These are phyloP conservation scores for Propithecus perrieri DNA, from an alignment of 2,797 vertebrate species.

Conservation along the genomic window DNA sequence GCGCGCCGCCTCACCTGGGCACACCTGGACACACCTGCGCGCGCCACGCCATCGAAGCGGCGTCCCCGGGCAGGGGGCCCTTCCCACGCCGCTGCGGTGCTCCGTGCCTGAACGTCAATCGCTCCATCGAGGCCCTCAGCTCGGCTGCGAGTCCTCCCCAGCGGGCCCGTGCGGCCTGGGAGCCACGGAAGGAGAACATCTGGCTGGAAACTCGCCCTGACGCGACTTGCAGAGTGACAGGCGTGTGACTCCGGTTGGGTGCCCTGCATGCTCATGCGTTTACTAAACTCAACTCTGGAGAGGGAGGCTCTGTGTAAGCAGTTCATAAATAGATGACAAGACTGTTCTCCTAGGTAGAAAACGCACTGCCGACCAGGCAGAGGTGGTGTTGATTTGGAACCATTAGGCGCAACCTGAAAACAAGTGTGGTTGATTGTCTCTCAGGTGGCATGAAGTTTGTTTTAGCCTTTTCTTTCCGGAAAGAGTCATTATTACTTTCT, in stretches of 20 bases:
- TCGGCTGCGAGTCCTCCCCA: constrained; percentile 77
- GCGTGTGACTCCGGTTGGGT: neutral
- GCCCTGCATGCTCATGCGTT: fast-evolving
- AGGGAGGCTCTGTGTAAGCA: neutral
- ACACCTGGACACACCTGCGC: too few species aligned
- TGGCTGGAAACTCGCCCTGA: neutral
- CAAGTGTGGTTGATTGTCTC: neutral
- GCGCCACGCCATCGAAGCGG: constrained; percentile 82
- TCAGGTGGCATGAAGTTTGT: neutral
- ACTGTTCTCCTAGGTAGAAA: constrained; percentile 9
- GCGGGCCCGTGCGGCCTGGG: constrained; percentile 61
- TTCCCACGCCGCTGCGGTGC: constrained; percentile 82
- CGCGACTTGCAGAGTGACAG: neutral
- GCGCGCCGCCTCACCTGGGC: too few species aligned
- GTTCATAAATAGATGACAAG: constrained; percentile 47
- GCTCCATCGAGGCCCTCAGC: constrained; percentile 83
- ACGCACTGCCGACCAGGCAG: neutral
- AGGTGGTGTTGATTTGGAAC: neutral
- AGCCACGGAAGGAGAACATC: constrained; percentile 43
- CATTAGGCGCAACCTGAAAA: neutral
- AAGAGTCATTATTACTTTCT: neutral
- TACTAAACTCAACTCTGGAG: neutral
- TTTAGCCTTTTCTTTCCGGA: neutral
- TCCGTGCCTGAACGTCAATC: constrained; percentile 78
- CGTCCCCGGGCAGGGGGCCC: neutral